Evolutionary conservation across 2,888 invertebrate genomes (phyloP).

Genomic region (Epirrhoe alternata): DNA sequence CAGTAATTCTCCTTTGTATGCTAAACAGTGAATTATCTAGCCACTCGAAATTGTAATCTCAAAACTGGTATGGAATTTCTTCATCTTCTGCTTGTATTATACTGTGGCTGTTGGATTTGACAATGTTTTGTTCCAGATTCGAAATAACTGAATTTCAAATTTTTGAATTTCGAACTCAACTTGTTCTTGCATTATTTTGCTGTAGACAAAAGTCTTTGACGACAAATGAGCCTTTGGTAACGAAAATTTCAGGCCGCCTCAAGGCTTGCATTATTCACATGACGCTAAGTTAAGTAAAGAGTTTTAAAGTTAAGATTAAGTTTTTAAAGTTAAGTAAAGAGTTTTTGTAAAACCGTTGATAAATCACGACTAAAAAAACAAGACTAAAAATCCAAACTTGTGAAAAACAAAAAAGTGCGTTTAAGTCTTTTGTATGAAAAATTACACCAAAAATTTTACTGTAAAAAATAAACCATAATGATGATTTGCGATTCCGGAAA

Average conservation of each 20-base stretch:
- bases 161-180: too few species aligned
- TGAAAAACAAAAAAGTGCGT: constrained; percentile 5
- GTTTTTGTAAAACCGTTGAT: neutral
- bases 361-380: neutral
- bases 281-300: too few species aligned
- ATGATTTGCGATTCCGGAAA: neutral
- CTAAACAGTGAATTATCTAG: constrained; percentile 84
- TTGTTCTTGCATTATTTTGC: too few species aligned
- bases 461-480: too few species aligned
- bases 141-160: neutral
- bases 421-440: constrained; percentile 16
- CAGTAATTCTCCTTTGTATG: constrained; percentile 84
- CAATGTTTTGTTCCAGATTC: constrained; percentile 31
- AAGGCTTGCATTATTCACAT: too few species aligned
- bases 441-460: neutral
- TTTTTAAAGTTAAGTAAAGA: too few species aligned
- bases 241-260: too few species aligned
- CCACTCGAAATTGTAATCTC: constrained; percentile 83
- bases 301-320: too few species aligned
- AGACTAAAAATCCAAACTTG: too few species aligned
- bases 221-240: too few species aligned
- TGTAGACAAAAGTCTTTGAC: too few species aligned
- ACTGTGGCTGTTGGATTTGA: constrained; percentile 39
- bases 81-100: constrained; percentile 74
- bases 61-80: constrained; percentile 82